These are phyloP conservation scores for Dromius quadrimaculatus DNA, from an alignment of 2,888 invertebrate genomes.

Conservation along the genomic window DNA sequence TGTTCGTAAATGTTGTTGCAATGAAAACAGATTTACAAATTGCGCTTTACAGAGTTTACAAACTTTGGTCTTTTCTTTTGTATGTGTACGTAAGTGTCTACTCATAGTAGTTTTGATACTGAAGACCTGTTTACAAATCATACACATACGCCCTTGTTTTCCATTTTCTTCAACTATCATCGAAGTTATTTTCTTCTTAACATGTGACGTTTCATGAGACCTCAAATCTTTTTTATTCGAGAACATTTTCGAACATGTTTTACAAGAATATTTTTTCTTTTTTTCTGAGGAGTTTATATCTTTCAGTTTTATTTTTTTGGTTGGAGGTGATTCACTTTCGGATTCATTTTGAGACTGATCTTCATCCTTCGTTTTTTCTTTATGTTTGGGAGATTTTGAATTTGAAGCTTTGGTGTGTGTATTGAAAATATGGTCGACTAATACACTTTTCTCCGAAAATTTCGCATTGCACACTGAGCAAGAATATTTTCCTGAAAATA, in stretches of 20 bases:
- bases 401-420: constrained; percentile 11
- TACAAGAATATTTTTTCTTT: not conserved
- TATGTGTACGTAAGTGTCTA: not conserved
- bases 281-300: not conserved
- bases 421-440: constrained; percentile 6
- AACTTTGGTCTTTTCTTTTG: not conserved
- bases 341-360: too few relatives aligned
- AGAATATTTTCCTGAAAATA: not conserved
- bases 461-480: constrained; percentile 6
- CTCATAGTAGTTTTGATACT: constrained; percentile 16
- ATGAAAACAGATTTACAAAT: constrained; percentile 1
- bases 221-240: not conserved
- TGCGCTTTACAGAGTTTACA: constrained; percentile 2
- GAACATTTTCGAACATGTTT: not conserved
- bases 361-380: not conserved
- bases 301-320: not conserved
- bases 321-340: not conserved
- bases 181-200: not conserved
- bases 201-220: not conserved
- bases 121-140: constrained; percentile 1
- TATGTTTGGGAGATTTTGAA: not conserved
- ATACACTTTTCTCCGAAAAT: not conserved
- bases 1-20: not conserved
- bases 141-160: too few relatives aligned
- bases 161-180: not conserved